These are phyloP conservation scores for Coelinius sp. DNA, from an alignment of 2,888 invertebrate species.

Conservation along the genomic window DNA sequence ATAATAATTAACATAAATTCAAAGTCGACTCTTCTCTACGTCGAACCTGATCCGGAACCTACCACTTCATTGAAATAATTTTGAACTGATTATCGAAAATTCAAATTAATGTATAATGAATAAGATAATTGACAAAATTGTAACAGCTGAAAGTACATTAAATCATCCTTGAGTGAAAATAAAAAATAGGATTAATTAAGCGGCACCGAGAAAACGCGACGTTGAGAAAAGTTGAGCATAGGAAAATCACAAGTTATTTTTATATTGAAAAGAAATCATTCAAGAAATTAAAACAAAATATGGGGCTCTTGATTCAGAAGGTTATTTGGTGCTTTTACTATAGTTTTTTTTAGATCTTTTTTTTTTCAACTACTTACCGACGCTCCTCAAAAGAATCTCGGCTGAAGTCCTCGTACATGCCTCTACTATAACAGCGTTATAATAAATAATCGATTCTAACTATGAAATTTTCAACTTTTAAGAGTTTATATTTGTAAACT, in stretches of 20 bases:
- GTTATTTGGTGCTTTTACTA: conserved; percentile 28
- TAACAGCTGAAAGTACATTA: neutral
- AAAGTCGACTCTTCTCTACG: conserved; percentile 48
- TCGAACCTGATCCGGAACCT: conserved; percentile 47
- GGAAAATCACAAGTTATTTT: conserved; percentile 17
- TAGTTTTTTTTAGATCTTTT: conserved; percentile 21
- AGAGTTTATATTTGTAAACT: neutral
- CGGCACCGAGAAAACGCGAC: conserved; percentile 52
- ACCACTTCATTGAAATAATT: neutral
- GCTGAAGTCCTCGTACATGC: conserved; percentile 91
- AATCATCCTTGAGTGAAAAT: conserved; percentile 13
- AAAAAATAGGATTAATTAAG: conserved; percentile 17
- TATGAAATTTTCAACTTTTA: neutral
- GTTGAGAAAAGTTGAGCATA: conserved; percentile 50
- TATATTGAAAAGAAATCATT: conserved; percentile 33
- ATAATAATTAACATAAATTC: neutral
- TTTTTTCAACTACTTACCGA: conserved; percentile 74
- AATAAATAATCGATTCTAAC: conserved; percentile 65
- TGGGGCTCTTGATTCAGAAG: conserved; percentile 32
- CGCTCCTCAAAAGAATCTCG: conserved; percentile 90
- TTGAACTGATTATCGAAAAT: neutral
- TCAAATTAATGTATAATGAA: neutral
- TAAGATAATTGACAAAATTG: neutral
- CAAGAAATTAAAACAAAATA: conserved; percentile 37
- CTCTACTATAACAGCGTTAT: conserved; percentile 71